Evolutionary conservation across 2,797 vertebrate genomes (phyloP), one percentile per base, ranked within the genome.

Genomic region (Sylvia borin): DNA sequence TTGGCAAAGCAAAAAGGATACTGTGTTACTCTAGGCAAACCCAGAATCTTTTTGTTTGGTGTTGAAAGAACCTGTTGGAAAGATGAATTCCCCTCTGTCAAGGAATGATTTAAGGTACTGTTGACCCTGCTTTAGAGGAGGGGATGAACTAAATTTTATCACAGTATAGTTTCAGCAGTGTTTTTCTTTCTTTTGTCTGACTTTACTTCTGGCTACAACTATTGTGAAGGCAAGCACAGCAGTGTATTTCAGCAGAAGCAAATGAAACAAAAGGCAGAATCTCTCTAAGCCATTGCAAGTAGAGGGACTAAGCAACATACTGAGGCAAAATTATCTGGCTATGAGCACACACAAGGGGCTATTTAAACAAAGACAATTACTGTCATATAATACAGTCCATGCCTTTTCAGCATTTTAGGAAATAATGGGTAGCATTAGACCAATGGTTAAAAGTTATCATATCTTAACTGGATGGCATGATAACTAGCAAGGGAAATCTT

Each of bases 11-110:
- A 88, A 79, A 94, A 92, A 54, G 45, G 47, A 27, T 86, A 20
- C 42, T 64, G 32, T 64, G 50, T 86, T 83, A 77, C 50, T 92
- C n/a, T 67, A 85, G 64, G 74, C 74, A 94, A 88, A 96, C 57
- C 18, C 60, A 90, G 80, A 82, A 85, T 87, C 22, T 45, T 87
- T 96, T 83, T 75, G 8, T 83, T 78, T 85, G 55, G n/a, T 90
- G 53, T 76, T 90, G 42, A 79, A 92, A 76, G 62, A 70, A 67
- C 48, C 32, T 42, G 62, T 15, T 45, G 22, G 61, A 81, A 92
- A 72, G 62, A 80, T 31, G 67, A 81, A 67, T 71, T 89, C 21
- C 48, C 43, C 15, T 83, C 79, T 79, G 31, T 81, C 34, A 73
- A 78, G 51, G 51, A 89, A 48, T 45, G 24, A 50, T 87, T 87